Conservation (phyloP, 2,797 vertebrate species). For the Enteromius unitaeniatus region DNA sequence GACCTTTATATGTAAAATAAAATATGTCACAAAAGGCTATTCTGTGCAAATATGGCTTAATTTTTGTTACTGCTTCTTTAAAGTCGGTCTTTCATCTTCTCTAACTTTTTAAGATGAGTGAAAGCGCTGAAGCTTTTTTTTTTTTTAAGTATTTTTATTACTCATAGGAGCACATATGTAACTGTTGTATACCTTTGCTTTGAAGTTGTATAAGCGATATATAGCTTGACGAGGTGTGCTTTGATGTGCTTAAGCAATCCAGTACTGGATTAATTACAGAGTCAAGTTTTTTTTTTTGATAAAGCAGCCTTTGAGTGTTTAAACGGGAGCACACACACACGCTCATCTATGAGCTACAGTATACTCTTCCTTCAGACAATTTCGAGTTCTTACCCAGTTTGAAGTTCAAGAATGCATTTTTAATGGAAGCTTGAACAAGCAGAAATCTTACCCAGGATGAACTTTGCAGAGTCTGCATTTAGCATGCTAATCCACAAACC, state of each 20-base stretch:
- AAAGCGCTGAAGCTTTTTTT: neutral
- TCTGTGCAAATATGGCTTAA: neutral
- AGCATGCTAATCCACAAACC: neutral
- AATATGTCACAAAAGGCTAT: neutral
- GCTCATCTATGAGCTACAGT: neutral
- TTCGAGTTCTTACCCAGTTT: neutral
- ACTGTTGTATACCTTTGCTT: slow-evolving; percentile 36
- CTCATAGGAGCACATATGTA: slow-evolving; percentile 22
- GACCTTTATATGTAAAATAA: neutral
- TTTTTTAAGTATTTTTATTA: neutral
- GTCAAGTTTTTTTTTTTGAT: neutral
- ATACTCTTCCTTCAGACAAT: neutral
- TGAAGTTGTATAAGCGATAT: slow-evolving; percentile 45
- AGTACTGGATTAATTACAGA: slow-evolving; percentile 45
- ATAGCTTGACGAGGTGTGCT: slow-evolving; percentile 47
- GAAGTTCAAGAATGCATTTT: slow-evolving; percentile 32
- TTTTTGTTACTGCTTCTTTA: neutral
- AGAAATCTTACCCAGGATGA: slow-evolving; percentile 4
- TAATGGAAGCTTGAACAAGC: slow-evolving; percentile 9
- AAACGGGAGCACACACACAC: neutral
- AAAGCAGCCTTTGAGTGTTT: neutral
- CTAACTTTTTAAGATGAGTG: neutral
- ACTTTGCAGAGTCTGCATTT: slow-evolving; percentile 12
- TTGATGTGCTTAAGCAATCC: slow-evolving; percentile 55
- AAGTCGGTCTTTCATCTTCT: slow-evolving; percentile 19